Evolutionary conservation across 2,888 invertebrate species (phyloP), one percentile per base, ranked within the genome.

Genomic region (Ectemnius continuus): DNA sequence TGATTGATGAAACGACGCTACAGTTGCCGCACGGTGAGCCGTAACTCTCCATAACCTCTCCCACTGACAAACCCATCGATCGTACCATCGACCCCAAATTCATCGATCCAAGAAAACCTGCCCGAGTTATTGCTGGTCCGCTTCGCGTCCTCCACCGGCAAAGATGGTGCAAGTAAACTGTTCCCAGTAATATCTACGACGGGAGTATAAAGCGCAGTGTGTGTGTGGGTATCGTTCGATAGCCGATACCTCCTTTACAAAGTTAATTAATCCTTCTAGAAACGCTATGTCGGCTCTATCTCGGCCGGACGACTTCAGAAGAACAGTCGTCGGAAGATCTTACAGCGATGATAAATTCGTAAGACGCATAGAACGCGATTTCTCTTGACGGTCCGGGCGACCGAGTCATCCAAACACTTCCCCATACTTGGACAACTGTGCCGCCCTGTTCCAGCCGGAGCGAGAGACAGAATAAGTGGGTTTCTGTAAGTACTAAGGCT

Each of bases 351-450:
- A 8, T 20, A 48, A 28, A 26, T 20, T 57, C 45, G 20, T 13
- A 47, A 63, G 23, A 20, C 16, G 20, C 20, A 36, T 13, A 23
- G 23, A 45, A 20, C 48, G 58, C 48, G 47, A 61, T 6, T 11
- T 14, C 23, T 14, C 14, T 46, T 11, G 18, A 28, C 26, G 5
- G 23, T 14, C 18, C 8, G 45, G 64, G 76, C 64, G 69, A 63
- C 64, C 11, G 26, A 78, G 80, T 84, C 84, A 85, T 85, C 84
- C 87, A 81, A 85, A 85, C 82, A 87, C 88, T 88, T 88, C 88
- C 88, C 88, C 88, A 87, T 87, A 83, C 85, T 84, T 85, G 87
- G 83, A 86, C 82, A 84, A 88, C 80, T 78, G n/a, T 52, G 11
- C 57, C 73, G 68, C 78, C 75, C 62, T 20, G 26, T 3, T 28